These are phyloP conservation scores for Apogon hyalosoma DNA, from an alignment of 2,797 vertebrate species.

Conservation along the genomic window DNA sequence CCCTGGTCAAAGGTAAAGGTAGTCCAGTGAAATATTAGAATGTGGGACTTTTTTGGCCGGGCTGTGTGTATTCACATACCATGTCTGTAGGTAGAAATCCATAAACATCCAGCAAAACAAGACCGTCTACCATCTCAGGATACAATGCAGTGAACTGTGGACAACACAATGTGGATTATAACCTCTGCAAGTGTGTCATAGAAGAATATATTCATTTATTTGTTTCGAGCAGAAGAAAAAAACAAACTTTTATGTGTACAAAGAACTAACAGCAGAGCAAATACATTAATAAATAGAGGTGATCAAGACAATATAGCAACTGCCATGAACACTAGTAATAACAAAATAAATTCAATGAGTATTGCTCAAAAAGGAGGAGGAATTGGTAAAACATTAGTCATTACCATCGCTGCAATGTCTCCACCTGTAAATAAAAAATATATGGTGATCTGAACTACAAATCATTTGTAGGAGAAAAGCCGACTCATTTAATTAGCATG, in stretches of 20 bases:
- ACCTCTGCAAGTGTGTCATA: neutral
- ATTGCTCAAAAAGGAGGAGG: neutral
- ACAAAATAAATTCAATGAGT: too few species aligned
- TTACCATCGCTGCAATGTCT: conserved; percentile 69
- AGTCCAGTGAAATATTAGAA: too few species aligned
- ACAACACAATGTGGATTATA: conserved; percentile 11
- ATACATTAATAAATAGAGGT: too few species aligned
- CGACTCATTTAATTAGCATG: too few species aligned
- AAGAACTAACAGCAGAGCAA: too few species aligned
- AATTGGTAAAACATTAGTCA: conserved; percentile 3
- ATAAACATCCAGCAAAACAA: conserved; percentile 86
- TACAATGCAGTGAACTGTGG: conserved; percentile 89
- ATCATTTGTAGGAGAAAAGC: neutral
- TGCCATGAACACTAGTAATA: too few species aligned
- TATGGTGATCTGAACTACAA: neutral
- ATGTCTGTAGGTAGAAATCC: conserved; percentile 82
- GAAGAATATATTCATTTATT: neutral
- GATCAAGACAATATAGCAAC: too few species aligned
- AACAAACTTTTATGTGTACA: too few species aligned
- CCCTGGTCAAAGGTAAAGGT: too few species aligned
- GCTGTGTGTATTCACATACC: conserved; percentile 56
- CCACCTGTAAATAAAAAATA: conserved; percentile 81
- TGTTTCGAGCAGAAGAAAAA: too few species aligned
- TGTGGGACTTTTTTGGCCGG: too few species aligned
- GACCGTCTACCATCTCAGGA: conserved; percentile 91